A percentile compares a stretch with the other conserved stretches of the same genome.
phyloP scores from a whole-genome alignment of 2,797 vertebrate genomes.

The Brachymystax lenok region DNA sequence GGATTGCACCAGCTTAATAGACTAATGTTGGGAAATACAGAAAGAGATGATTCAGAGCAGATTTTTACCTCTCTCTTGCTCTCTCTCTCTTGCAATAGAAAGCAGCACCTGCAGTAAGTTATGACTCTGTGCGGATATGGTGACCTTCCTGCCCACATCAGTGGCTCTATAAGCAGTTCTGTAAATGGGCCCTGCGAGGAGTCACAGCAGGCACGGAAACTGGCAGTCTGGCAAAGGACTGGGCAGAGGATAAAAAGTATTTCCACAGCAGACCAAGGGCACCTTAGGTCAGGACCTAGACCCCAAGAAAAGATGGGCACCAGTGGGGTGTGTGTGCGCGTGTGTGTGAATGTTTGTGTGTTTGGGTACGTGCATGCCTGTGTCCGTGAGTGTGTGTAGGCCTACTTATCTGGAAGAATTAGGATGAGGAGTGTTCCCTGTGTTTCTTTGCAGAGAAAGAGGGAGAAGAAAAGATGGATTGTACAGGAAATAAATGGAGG shows the following conservation, averaged over 20 bases:
- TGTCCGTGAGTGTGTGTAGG: neutral
- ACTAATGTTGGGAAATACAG: slow-evolving; percentile 5
- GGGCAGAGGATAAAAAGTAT: too few relatives aligned
- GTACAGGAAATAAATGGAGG: neutral
- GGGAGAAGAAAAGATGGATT: neutral
- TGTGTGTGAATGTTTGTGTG: neutral
- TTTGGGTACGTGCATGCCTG: neutral
- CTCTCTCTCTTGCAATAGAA: neutral
- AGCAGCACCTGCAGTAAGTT: neutral
- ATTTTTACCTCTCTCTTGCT: neutral
- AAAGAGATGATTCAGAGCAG: slow-evolving; percentile 4
- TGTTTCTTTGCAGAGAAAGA: neutral
- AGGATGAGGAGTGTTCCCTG: neutral
- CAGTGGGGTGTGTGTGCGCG: neutral
- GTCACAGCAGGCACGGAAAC: neutral
- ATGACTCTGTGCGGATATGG: neutral
- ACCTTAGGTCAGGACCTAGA: neutral
- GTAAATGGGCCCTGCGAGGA: neutral
- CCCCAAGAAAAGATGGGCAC: neutral
- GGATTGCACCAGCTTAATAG: slow-evolving; percentile 14
- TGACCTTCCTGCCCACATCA: neutral
- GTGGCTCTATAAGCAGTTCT: neutral
- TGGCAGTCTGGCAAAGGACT: neutral
- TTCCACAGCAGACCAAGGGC: neutral
- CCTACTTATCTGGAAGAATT: neutral